Conservation (phyloP, 2,888 invertebrate genomes). For the Drosophila meridiana region DNA sequence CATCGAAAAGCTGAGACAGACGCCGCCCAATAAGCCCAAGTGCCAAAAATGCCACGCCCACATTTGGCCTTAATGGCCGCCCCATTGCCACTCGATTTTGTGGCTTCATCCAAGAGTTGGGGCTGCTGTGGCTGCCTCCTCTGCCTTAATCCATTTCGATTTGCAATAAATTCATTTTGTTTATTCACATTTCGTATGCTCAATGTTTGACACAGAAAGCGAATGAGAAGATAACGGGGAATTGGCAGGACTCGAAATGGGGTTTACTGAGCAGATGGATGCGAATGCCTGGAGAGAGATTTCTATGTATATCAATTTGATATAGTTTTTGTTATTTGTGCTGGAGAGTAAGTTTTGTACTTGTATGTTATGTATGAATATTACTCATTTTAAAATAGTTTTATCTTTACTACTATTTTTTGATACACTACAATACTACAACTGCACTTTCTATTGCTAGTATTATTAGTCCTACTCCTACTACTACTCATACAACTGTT, state of each 20-base stretch:
- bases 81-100: not conserved
- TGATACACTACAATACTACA: not conserved
- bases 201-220: slow-evolving; percentile 11
- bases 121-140: not conserved
- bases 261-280: not conserved
- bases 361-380: too few relatives aligned
- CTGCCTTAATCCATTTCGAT: slow-evolving; percentile 74
- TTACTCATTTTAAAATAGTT: too few relatives aligned
- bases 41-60: slow-evolving; percentile 43
- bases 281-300: not conserved
- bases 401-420: not conserved
- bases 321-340: not conserved
- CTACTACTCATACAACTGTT: not conserved
- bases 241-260: not conserved
- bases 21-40: slow-evolving; percentile 10
- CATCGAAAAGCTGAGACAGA: slow-evolving; percentile 17
- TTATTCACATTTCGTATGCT: slow-evolving; percentile 64
- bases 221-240: slow-evolving; percentile 1
- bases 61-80: slow-evolving; percentile 1
- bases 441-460: not conserved
- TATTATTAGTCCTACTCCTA: not conserved
- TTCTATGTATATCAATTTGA: not conserved
- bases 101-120: not conserved
- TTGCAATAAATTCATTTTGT: slow-evolving; percentile 77
- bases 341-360: not conserved